These are phyloP conservation scores for Toxonevra muliebris DNA, from an alignment of 2,888 invertebrate species.

Conservation along the genomic window DNA sequence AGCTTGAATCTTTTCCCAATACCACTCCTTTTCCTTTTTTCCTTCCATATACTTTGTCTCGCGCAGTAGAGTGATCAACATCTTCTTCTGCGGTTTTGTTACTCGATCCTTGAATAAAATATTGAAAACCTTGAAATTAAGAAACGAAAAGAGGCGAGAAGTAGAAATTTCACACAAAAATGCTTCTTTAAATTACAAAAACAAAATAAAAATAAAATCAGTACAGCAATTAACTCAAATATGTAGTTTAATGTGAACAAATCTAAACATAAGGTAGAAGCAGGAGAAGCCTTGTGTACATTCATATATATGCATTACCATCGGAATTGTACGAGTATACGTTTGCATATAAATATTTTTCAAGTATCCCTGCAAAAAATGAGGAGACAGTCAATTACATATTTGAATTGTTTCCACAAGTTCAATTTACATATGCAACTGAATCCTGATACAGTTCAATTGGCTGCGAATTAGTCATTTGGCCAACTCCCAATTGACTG, in stretches of 20 bases:
- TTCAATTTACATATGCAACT: too few relatives aligned
- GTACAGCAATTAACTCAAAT: too few relatives aligned
- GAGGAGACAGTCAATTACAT: too few relatives aligned
- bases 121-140: constrained; percentile 53
- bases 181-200: constrained; percentile 34
- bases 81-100: constrained; percentile 63
- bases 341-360: too few relatives aligned
- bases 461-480: neutral
- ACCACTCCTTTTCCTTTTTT: constrained; percentile 63
- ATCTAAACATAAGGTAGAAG: too few relatives aligned
- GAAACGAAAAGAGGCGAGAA: constrained; percentile 45
- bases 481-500: neutral
- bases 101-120: constrained; percentile 62
- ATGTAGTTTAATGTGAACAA: too few relatives aligned
- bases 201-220: constrained; percentile 23
- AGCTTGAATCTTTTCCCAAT: constrained; percentile 63
- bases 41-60: constrained; percentile 64
- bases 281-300: too few relatives aligned
- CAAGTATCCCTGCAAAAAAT: too few relatives aligned
- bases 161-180: constrained; percentile 49
- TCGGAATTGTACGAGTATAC: too few relatives aligned
- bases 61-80: constrained; percentile 62
- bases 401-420: too few relatives aligned
- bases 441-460: too few relatives aligned
- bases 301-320: too few relatives aligned